These are phyloP conservation scores for Metridium senile DNA, from an alignment of 92 coral and sea anemone genomes.

Conservation along the genomic window DNA sequence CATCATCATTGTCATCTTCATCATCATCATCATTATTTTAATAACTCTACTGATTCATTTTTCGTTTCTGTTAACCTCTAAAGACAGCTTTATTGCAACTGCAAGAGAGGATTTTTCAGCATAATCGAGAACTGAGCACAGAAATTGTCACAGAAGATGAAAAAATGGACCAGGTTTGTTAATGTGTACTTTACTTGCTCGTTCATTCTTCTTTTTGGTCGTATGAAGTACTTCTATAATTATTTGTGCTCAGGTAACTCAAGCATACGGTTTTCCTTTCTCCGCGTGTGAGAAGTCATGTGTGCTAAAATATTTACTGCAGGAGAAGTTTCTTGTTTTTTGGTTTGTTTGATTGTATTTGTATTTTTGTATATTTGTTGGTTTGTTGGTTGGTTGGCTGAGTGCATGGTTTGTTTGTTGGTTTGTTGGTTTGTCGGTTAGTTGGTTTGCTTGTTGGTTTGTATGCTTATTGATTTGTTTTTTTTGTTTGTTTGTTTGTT, in stretches of 20 bases:
- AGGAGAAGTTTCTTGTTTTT: too few species aligned
- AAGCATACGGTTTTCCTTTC: too few species aligned
- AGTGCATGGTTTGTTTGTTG: background rate
- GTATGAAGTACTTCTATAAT: too few species aligned
- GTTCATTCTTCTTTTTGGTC: too few species aligned
- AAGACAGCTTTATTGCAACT: conserved; percentile 1
- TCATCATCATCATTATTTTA: too few species aligned
- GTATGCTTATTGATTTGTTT: background rate
- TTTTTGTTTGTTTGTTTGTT: background rate
- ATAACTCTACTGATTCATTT: too few species aligned
- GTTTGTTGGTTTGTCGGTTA: background rate
- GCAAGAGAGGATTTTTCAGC: background rate
- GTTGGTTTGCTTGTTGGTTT: background rate
- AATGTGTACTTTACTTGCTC: background rate
- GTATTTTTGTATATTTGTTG: background rate
- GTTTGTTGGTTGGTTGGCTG: background rate
- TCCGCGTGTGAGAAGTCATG: too few species aligned
- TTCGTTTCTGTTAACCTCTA: too few species aligned
- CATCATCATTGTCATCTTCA: too few species aligned
- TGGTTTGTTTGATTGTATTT: too few species aligned
- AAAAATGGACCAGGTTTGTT: background rate
- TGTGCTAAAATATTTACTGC: too few species aligned
- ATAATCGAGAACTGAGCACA: background rate
- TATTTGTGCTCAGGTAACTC: too few species aligned
- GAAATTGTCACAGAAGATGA: conserved; percentile 5